Conservation (phyloP, 2,113 vertebrate genomes). For the Carlito syrichta region DNA sequence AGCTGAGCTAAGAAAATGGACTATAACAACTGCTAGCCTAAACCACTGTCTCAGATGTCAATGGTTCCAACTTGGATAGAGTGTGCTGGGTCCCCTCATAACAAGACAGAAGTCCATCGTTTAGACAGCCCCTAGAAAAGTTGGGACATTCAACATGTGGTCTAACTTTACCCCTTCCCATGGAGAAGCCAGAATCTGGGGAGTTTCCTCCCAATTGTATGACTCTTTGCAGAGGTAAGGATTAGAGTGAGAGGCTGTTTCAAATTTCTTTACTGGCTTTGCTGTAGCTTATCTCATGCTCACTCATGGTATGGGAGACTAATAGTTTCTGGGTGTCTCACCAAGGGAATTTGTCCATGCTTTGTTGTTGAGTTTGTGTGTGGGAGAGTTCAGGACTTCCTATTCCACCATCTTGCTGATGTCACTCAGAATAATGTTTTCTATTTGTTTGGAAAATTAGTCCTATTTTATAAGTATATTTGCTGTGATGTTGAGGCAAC, state of each 20-base stretch:
- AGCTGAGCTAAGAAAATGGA: background rate
- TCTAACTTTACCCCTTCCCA: background rate
- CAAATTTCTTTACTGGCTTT: background rate
- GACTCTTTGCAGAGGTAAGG: background rate
- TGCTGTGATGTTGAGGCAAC: background rate
- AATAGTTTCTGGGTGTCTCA: background rate
- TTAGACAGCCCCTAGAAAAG: background rate
- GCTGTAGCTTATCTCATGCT: background rate
- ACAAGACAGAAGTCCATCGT: background rate
- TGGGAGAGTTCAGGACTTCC: background rate
- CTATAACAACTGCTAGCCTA: background rate
- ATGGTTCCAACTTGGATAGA: background rate
- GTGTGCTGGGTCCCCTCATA: background rate
- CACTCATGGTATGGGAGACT: background rate
- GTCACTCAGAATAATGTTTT: background rate
- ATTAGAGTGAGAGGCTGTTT: background rate
- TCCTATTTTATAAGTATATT: background rate
- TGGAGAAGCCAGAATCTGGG: background rate
- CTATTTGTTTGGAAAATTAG: conserved; percentile 14
- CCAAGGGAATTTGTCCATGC: background rate
- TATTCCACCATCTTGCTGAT: background rate
- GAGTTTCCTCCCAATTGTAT: background rate
- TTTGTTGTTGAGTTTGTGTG: background rate
- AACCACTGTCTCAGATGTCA: background rate
- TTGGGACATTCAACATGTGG: background rate